Evolutionary conservation across 2,888 invertebrate genomes (phyloP).

Genomic region (Melanchra persicariae): DNA sequence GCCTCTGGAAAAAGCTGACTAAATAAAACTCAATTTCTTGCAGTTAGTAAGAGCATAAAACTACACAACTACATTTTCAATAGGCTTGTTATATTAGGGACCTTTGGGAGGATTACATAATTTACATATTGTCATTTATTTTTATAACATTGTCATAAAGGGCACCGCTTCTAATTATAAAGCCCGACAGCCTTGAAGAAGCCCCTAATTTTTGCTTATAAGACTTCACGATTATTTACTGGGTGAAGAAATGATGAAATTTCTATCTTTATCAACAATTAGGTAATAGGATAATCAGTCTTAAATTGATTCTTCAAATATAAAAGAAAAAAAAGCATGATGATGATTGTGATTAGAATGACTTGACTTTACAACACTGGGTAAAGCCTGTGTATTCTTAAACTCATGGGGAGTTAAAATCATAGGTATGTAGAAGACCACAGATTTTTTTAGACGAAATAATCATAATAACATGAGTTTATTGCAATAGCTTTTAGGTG

Average conservation of each 20-base stretch:
- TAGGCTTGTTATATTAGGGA: no score
- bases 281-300: neutral
- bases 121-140: neutral
- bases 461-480: neutral
- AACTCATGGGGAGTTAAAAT: neutral
- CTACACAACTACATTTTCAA: neutral
- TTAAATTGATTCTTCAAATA: no score
- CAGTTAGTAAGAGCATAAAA: neutral
- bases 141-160: neutral
- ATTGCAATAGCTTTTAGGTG: neutral
- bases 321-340: no score
- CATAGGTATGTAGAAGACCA: neutral
- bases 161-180: neutral
- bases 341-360: neutral
- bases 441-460: neutral
- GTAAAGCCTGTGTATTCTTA: neutral
- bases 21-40: no score
- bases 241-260: neutral
- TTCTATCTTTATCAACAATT: neutral
- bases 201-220: conserved; percentile 13
- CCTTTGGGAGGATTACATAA: neutral
- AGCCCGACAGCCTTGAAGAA: conserved; percentile 23
- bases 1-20: no score
- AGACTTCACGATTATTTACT: conserved; percentile 13
- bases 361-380: neutral